A percentile compares a stretch with the other conserved stretches of the same genome.
phyloP scores from a whole-genome alignment of 92 coral and sea anemone species.

The Pocillopora meandrina region DNA sequence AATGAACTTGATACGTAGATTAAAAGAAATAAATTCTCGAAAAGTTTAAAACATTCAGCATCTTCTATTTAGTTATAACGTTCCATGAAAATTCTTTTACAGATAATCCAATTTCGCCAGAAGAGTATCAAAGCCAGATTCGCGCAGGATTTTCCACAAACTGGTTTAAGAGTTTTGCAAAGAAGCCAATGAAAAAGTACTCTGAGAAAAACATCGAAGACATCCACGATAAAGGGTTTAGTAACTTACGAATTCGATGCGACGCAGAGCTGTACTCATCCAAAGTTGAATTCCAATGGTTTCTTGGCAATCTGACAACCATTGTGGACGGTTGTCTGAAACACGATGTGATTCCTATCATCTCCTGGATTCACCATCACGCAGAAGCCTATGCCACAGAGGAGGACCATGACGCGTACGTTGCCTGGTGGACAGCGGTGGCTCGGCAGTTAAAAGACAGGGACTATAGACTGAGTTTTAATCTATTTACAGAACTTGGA shows the following conservation, averaged over 20 bases:
- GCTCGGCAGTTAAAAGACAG: conserved; percentile 60
- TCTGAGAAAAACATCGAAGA: conserved; percentile 55
- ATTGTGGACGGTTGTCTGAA: conserved; percentile 39
- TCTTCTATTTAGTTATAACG: too few relatives aligned
- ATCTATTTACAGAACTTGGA: conserved; percentile 77
- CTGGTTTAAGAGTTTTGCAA: conserved; percentile 40
- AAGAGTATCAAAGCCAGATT: conserved; percentile 34
- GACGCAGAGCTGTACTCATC: conserved; percentile 46
- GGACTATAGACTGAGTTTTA: conserved; percentile 67
- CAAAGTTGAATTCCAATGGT: conserved; percentile 37
- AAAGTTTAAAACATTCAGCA: too few relatives aligned
- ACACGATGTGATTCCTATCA: too few relatives aligned
- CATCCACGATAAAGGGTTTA: conserved; percentile 47
- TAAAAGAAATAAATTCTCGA: too few relatives aligned
- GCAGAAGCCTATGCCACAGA: conserved; percentile 63
- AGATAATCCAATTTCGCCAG: conserved; percentile 12
- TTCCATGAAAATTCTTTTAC: neutral
- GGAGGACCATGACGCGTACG: conserved; percentile 38
- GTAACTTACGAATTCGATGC: conserved; percentile 60
- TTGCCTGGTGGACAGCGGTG: conserved; percentile 67
- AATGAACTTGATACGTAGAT: too few relatives aligned
- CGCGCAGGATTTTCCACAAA: conserved; percentile 59
- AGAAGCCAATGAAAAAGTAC: conserved; percentile 41
- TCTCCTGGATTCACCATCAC: conserved; percentile 47
- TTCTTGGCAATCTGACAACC: conserved; percentile 33